Base-by-base conservation (phyloP, 2,113 vertebrate genomes). In the Pipa parva region DNA sequence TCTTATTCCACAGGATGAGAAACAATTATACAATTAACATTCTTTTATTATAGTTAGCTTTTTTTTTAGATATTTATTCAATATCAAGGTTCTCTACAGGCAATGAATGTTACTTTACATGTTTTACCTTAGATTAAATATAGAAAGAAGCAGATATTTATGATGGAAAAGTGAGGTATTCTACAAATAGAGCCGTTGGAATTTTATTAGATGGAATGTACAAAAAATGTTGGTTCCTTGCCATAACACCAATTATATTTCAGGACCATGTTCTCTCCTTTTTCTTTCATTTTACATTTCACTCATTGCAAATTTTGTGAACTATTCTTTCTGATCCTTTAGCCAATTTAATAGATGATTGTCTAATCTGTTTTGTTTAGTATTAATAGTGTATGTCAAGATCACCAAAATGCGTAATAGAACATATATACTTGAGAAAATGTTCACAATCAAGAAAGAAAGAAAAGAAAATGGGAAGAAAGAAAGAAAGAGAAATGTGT, bases 231-330 rank as follows among this genome's bases (percentile, higher is more conserved):
- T 93, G 92, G 92, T 91, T 77, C 56, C 45, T 66, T 86, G 90
- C 92, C 92, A 94, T 78, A 83, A 91, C 85, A 88, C 89, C 90
- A 90, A 93, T 93, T 93, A 92, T 82, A 76, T 87, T 78, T 86
- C 79, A 83, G 88, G 82, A 76, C 61, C 78, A 85, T 81, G 77
- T 77, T 79, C 78, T 80, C 80, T 42, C 7, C n/a, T 18, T 42
- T 42, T 17, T n/a, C 39, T 42, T 83, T 87, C 87, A 85, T 81
- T 83, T 81, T 46, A 0, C 83, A 85, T 85, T 86, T 82, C 78
- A 88, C 90, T 88, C n/a, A n/a, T n/a, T n/a, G n/a, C n/a, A n/a
- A n/a, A n/a, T n/a, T n/a, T n/a, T n/a, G n/a, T n/a, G n/a, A n/a
- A n/a, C n/a, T 84, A 86, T 86, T 87, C 82, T 85, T 90, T 89